Evolutionary conservation across 2,113 vertebrate species (phyloP).

Genomic region (Ophiodon elongatus): DNA sequence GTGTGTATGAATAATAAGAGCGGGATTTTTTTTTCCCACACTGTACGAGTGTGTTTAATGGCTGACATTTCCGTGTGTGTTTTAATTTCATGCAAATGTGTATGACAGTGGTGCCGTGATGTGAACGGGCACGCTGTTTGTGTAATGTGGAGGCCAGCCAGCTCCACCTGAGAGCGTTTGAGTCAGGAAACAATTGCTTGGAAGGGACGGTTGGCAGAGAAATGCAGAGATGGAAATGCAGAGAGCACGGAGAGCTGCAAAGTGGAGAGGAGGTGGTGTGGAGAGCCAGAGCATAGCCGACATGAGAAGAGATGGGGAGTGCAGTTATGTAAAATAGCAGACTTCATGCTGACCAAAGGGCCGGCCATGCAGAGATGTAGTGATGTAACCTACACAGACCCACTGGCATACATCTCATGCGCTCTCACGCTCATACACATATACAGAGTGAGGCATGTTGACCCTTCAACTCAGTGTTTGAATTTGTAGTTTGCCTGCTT

Average conservation of each 20-base stretch:
- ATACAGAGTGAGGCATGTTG: constrained; percentile 23
- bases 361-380: constrained; percentile 55
- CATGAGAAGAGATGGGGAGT: constrained; percentile 24
- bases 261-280: constrained; percentile 29
- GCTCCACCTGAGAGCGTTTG: constrained; percentile 55
- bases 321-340: constrained; percentile 74
- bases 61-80: background rate
- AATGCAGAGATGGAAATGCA: constrained; percentile 39
- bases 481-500: constrained; percentile 16
- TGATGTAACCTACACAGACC: constrained; percentile 73
- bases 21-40: background rate
- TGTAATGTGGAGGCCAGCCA: constrained; percentile 40
- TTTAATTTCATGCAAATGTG: constrained; percentile 35
- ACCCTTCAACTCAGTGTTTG: constrained; percentile 40
- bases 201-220: constrained; percentile 40
- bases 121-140: constrained; percentile 47
- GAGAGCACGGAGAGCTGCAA: constrained; percentile 20
- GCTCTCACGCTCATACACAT: background rate
- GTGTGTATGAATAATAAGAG: constrained; percentile 12
- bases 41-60: constrained; percentile 6
- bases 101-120: constrained; percentile 27
- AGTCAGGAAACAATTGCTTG: constrained; percentile 43
- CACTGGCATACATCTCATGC: constrained; percentile 51
- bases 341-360: constrained; percentile 65
- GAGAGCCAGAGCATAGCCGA: constrained; percentile 26